Percentiles rank a stretch among this genome's conserved stretches.
These are phyloP conservation scores for Sarcophilus harrisii DNA, from an alignment of 2,797 vertebrate genomes.

Conservation along the genomic window DNA sequence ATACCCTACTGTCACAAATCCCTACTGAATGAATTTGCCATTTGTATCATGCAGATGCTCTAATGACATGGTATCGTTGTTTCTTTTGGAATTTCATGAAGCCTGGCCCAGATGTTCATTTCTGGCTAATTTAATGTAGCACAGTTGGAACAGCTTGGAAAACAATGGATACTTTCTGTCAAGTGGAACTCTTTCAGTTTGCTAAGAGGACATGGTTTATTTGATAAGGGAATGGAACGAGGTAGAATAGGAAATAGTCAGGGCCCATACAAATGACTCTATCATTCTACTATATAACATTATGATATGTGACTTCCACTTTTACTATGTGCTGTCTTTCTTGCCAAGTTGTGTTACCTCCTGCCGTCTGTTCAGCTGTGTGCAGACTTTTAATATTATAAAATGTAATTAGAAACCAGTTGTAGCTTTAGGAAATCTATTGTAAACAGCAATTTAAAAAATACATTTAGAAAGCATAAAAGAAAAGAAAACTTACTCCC, in stretches of 20 bases:
- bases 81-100: not conserved
- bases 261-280: slow-evolving; percentile 7
- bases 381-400: not conserved
- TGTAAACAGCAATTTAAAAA: not conserved
- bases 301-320: not conserved
- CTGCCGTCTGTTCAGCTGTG: not conserved
- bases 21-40: not conserved
- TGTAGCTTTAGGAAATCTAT: not conserved
- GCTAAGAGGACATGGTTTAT: slow-evolving; percentile 24
- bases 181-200: not conserved
- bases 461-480: not conserved
- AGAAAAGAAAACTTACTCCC: not conserved
- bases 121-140: not conserved
- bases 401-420: slow-evolving; percentile 36
- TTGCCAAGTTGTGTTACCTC: not conserved
- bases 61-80: not conserved
- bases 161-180: not conserved
- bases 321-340: not conserved
- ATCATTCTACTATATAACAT: not conserved
- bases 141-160: not conserved
- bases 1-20: not conserved
- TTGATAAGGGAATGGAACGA: not conserved
- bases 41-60: not conserved
- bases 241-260: not conserved
- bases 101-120: not conserved